These are phyloP conservation scores for Synergus laeviventris DNA, from an alignment of 2,888 invertebrate genomes.

Conservation along the genomic window DNA sequence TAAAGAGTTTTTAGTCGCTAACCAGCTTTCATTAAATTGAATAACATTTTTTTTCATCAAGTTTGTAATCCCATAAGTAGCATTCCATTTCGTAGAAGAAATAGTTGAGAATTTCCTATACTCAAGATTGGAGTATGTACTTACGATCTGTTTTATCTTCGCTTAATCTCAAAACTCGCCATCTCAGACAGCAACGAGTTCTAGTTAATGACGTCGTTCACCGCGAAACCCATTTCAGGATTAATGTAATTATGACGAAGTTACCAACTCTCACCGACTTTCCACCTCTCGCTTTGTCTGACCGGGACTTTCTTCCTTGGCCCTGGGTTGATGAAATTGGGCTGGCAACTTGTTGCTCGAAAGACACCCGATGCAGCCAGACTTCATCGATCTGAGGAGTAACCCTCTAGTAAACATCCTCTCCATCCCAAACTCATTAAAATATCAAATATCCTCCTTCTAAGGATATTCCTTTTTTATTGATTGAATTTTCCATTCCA, in stretches of 20 bases:
- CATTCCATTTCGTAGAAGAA: background rate
- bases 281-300: conserved; percentile 19
- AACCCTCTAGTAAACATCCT: background rate
- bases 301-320: conserved; percentile 35
- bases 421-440: background rate
- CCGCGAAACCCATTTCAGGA: conserved; percentile 37
- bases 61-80: no score
- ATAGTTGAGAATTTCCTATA: background rate
- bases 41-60: background rate
- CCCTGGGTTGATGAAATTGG: conserved; percentile 30
- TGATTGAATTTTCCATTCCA: no score
- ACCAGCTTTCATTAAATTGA: background rate
- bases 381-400: conserved; percentile 20
- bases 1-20: background rate
- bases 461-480: background rate
- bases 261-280: background rate
- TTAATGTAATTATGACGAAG: conserved; percentile 38
- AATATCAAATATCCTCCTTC: background rate
- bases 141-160: conserved; percentile 57
- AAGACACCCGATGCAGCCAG: conserved; percentile 18
- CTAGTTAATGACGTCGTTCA: conserved; percentile 38
- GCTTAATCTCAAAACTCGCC: conserved; percentile 54
- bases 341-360: conserved; percentile 39
- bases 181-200: conserved; percentile 43
- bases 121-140: conserved; percentile 39